Conservation (phyloP, 2,888 invertebrate species). For the Philhelius pedissequus region DNA sequence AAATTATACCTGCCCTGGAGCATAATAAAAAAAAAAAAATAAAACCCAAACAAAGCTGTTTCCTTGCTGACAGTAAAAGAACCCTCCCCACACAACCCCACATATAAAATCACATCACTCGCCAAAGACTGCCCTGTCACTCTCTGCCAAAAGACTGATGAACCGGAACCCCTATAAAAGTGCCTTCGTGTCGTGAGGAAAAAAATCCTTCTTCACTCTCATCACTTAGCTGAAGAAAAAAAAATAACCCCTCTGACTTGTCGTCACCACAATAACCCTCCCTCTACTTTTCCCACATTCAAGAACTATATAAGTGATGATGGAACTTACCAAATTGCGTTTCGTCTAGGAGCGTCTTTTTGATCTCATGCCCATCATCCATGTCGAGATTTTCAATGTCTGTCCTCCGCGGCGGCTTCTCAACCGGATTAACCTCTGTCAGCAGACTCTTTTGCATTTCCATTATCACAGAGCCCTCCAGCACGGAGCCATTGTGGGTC, state of each 20-base stretch:
- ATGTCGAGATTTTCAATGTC: conserved; percentile 87
- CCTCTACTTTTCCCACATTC: not conserved
- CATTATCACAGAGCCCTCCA: conserved; percentile 87
- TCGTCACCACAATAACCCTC: not conserved
- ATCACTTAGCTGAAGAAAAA: not conserved
- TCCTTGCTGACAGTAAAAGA: not conserved
- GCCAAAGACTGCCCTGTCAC: not conserved
- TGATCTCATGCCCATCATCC: conserved; percentile 90
- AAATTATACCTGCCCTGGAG: not conserved
- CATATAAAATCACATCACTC: not conserved
- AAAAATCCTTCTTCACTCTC: not conserved
- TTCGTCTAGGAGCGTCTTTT: conserved; percentile 89
- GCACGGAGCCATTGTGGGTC: conserved; percentile 84
- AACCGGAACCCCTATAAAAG: not conserved
- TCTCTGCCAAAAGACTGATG: not conserved
- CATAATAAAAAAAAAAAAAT: not conserved
- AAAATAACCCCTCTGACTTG: not conserved
- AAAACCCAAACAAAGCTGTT: not conserved
- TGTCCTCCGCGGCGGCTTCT: conserved; percentile 89
- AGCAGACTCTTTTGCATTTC: conserved; percentile 92
- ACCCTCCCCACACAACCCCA: not conserved
- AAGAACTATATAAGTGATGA: not conserved
- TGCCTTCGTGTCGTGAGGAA: not conserved
- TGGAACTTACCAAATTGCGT: conserved; percentile 86
- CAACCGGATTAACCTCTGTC: conserved; percentile 90